Base-by-base conservation (phyloP, 2,888 invertebrate species). In the Epinotia bilunana region DNA sequence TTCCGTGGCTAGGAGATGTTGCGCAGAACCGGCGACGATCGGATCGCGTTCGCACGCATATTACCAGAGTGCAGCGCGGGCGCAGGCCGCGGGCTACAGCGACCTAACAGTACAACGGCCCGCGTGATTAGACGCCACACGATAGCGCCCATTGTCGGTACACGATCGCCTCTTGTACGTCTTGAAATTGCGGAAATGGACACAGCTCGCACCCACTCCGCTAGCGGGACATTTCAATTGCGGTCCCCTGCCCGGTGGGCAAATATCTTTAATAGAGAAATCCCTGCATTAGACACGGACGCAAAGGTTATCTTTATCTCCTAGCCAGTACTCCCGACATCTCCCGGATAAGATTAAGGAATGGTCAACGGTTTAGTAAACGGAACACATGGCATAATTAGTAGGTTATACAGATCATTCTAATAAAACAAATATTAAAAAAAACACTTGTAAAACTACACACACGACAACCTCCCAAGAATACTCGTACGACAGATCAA, bases 151-250 rank as follows among this genome's bases (percentile, higher is more conserved):
- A 93, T 93, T 93, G 93, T 93, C 93, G 90, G 92, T 88, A 91
- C 92, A 92, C 92, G 91, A 93, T 93, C 89, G 88, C 89, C 90
- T 90, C 88, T 88, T 89, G 90, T 90, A 89, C 91, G 90, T 91
- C 90, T 91, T 87, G 91, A 91, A 91, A 93, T 92, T 92, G 92
- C 92, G 93, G 93, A 93, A 93, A 93, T 92, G 90, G 90, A 91
- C 90, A 86, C 87, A 85, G 88, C 87, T 90, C 84, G 90, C 91
- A 91, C 91, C 89, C 91, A 90, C 89, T 88, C 83, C 83, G 87
- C 87, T 90, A 88, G 90, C 90, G 91, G 91, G 92, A 93, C 92
- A 91, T 93, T 93, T 93, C 93, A 92, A 93, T 93, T 92, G 91
- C 90, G 83, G 86, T 86, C 85, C 79, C 84, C 78, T 76, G 77